A percentile compares a stretch with the other conserved stretches of the same genome.
phyloP scores from a whole-genome alignment of 1,140 invertebrate genomes.

The Cydia amplana region DNA sequence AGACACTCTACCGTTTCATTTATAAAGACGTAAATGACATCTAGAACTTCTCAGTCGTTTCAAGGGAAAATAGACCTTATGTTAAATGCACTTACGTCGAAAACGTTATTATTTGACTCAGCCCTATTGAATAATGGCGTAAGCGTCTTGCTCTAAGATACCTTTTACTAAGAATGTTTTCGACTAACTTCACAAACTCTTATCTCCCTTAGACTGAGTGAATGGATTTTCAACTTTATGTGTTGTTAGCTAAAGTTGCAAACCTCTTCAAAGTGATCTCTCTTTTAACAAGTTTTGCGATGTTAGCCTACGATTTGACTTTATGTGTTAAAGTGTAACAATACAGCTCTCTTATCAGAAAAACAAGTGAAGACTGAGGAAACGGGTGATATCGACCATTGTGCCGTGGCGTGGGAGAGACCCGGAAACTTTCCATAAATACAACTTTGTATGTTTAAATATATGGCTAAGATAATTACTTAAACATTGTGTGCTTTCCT shows the following conservation, averaged over 20 bases:
- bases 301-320: not conserved
- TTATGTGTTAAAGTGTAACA: conserved; percentile 11
- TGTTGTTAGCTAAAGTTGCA: no score
- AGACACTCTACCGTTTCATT: not conserved
- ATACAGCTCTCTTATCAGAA: conserved; percentile 19
- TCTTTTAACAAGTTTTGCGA: not conserved
- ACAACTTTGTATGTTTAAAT: not conserved
- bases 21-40: not conserved
- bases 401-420: conserved; percentile 21
- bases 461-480: not conserved
- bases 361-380: not conserved
- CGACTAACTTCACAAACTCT: no score
- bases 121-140: not conserved
- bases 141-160: not conserved
- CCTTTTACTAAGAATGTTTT: not conserved
- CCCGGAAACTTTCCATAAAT: conserved; percentile 11
- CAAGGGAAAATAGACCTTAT: not conserved
- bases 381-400: conserved; percentile 16
- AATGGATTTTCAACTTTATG: no score
- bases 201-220: no score
- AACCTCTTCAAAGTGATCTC: no score
- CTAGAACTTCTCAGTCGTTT: not conserved
- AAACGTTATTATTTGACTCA: not conserved
- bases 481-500: no score
- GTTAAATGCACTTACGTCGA: not conserved